Conservation (phyloP, 1,140 invertebrate species). For the Phymorhynchus buccinoides region DNA sequence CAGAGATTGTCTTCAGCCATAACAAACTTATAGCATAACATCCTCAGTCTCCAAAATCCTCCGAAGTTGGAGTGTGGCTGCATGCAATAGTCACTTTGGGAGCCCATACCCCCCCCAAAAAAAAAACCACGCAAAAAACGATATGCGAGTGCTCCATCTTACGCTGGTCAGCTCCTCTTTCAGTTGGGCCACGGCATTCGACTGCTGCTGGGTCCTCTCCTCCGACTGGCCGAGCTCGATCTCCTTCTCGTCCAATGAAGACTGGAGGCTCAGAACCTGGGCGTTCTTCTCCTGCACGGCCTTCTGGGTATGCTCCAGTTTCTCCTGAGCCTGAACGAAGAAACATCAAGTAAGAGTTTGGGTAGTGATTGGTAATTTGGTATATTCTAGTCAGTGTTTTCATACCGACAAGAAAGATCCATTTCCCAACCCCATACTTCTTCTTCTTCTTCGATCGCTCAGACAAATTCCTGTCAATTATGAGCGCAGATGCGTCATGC, state of each 20-base stretch:
- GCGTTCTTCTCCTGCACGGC: slow-evolving; percentile 45
- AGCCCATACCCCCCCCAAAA: too few species aligned
- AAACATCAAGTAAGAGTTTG: not conserved
- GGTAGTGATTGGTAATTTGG: not conserved
- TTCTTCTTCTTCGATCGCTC: too few species aligned
- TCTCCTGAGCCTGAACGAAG: slow-evolving; percentile 36
- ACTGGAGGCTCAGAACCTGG: slow-evolving; percentile 51
- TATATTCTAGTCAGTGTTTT: slow-evolving; percentile 3
- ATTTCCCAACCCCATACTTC: too few species aligned
- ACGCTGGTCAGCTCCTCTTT: slow-evolving; percentile 45
- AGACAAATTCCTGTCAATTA: too few species aligned
- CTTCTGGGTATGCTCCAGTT: slow-evolving; percentile 45
- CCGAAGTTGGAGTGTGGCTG: too few species aligned
- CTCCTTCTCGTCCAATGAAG: slow-evolving; percentile 51
- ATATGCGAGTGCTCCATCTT: not conserved
- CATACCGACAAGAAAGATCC: not conserved
- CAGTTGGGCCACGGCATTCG: slow-evolving; percentile 42
- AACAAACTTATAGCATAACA: too few species aligned
- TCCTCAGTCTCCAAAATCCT: too few species aligned
- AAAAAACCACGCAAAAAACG: not conserved
- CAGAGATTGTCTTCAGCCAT: too few species aligned
- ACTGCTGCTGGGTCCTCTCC: slow-evolving; percentile 43
- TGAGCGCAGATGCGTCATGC: too few species aligned
- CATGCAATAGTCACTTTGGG: not conserved
- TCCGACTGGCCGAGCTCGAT: slow-evolving; percentile 41